Evolutionary conservation across 1,140 invertebrate genomes (phyloP).

Genomic region (Aradophagus sp.): DNA sequence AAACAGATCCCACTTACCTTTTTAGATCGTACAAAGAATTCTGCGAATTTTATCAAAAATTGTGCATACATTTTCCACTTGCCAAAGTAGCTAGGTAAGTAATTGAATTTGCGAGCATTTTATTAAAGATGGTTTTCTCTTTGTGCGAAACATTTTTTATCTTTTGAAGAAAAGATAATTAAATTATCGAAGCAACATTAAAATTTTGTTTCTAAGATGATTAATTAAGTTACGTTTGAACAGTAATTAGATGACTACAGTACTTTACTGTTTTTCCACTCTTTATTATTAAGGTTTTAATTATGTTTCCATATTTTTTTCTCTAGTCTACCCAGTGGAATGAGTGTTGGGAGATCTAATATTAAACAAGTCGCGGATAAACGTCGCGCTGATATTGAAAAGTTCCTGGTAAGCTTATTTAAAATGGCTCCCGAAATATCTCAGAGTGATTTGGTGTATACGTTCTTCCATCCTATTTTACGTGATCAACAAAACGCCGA

Average conservation of each 20-base stretch:
- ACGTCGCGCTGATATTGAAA: constrained; percentile 88
- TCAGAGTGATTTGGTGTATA: constrained; percentile 97
- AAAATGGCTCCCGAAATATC: constrained; percentile 93
- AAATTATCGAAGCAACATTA: constrained; percentile 7
- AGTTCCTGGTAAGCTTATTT: constrained; percentile 91
- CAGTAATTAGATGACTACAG: too few species aligned
- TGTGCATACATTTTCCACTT: constrained; percentile 93
- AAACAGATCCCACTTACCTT: constrained; percentile 88
- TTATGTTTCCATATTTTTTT: constrained; percentile 14
- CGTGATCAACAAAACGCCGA: constrained; percentile 91
- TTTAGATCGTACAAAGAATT: constrained; percentile 97
- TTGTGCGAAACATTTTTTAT: constrained; percentile 30
- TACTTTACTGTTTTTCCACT: too few species aligned
- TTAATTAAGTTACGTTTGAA: too few species aligned
- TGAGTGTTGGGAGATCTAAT: constrained; percentile 92
- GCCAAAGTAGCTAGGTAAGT: constrained; percentile 88
- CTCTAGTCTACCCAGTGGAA: constrained; percentile 84
- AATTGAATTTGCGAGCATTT: constrained; percentile 38
- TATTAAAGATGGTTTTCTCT: constrained; percentile 32
- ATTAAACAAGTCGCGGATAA: constrained; percentile 95
- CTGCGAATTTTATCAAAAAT: constrained; percentile 95
- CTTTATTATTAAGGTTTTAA: too few species aligned
- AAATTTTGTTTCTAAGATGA: background rate
- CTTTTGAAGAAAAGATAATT: background rate
- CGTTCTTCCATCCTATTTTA: constrained; percentile 96